Conservation (phyloP, 1,140 invertebrate genomes). For the Hestina assimilis region DNA sequence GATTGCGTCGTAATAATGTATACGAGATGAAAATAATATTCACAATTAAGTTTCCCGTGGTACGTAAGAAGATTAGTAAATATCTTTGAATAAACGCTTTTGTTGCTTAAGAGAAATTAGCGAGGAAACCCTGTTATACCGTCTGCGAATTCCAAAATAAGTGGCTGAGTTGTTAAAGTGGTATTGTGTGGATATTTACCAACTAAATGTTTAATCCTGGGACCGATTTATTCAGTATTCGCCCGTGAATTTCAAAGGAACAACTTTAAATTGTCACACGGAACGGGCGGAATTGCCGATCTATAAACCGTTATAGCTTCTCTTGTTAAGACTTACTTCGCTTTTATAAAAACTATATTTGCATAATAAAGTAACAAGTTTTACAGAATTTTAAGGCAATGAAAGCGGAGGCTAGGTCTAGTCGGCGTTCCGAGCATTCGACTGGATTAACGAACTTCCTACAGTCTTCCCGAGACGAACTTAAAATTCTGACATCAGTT, state of each 20-base stretch:
- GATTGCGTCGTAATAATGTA: conserved; percentile 15
- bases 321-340: conserved; percentile 17
- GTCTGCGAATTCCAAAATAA: conserved; percentile 30
- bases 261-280: conserved; percentile 27
- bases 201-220: conserved; percentile 34
- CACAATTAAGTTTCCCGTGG: conserved; percentile 27
- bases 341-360: conserved; percentile 33
- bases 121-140: conserved; percentile 23
- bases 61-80: conserved; percentile 30
- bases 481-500: conserved; percentile 75
- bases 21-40: conserved; percentile 15
- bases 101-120: conserved; percentile 31
- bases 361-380: conserved; percentile 32
- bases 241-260: conserved; percentile 22
- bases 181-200: conserved; percentile 33
- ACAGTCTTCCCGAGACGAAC: conserved; percentile 59
- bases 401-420: conserved; percentile 30
- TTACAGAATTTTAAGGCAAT: conserved; percentile 34
- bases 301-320: conserved; percentile 28
- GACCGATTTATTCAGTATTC: conserved; percentile 29
- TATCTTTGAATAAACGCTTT: conserved; percentile 29
- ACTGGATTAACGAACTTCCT: conserved; percentile 66
- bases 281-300: conserved; percentile 24
- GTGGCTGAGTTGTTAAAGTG: conserved; percentile 28
- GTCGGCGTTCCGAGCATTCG: conserved; percentile 44